A percentile compares a stretch with the other conserved stretches of the same genome.
Evolutionary conservation across 2,797 vertebrate species (phyloP).

Genomic region (Ceryle rudis): DNA sequence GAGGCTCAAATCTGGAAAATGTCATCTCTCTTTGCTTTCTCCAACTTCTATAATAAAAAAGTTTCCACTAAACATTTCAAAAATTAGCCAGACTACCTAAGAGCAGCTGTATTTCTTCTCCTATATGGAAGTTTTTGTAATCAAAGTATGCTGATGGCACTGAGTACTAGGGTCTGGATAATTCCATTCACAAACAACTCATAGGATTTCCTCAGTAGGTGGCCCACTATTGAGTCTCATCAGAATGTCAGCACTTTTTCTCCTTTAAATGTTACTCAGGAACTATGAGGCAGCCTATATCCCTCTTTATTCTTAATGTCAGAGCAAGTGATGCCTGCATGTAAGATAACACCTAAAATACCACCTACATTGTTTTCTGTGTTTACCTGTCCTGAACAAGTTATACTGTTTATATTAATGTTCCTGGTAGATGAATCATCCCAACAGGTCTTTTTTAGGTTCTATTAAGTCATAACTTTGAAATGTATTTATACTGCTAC

Average conservation of each 20-base stretch:
- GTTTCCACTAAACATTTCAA: not conserved
- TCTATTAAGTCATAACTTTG: not conserved
- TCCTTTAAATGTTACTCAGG: not conserved
- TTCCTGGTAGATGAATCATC: not conserved
- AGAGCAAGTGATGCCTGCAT: not conserved
- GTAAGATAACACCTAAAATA: not conserved
- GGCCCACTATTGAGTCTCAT: not conserved
- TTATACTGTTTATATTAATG: not conserved
- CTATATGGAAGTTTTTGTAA: not conserved
- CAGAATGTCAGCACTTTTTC: not conserved
- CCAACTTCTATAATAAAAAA: not conserved
- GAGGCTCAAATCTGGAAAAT: not conserved
- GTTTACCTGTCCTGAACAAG: not conserved
- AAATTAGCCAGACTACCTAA: not conserved
- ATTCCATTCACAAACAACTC: not conserved
- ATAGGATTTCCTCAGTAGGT: not conserved
- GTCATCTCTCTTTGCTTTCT: not conserved
- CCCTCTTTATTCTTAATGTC: not conserved
- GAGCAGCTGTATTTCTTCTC: not conserved
- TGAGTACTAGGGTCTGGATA: not conserved
- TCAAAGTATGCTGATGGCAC: not conserved
- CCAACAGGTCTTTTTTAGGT: not conserved
- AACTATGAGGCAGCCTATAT: not conserved
- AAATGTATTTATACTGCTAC: not conserved
- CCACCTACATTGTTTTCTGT: not conserved